Conservation (phyloP, 2,888 invertebrate genomes). For the Netelia melanura region DNA sequence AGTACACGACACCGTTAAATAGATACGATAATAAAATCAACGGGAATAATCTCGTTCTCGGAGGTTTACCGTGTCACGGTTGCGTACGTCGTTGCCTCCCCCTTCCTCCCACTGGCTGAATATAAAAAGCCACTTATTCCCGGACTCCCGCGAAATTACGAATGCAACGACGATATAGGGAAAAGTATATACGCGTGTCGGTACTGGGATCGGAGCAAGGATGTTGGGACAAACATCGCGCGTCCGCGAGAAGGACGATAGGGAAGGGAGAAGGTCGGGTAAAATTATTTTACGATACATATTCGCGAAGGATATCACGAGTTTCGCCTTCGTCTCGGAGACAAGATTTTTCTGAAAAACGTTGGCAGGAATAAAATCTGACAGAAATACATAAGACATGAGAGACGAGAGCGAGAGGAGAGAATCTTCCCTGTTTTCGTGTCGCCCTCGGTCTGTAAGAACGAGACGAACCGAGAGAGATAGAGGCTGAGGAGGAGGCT, state of each 20-base stretch:
- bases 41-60: conserved; percentile 2
- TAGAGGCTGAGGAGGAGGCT: background rate
- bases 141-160: background rate
- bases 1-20: background rate
- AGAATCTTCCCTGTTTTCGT: conserved; percentile 1
- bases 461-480: conserved; percentile 7
- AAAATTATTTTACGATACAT: conserved; percentile 66
- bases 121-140: conserved; percentile 32
- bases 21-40: conserved; percentile 33
- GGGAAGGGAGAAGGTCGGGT: conserved; percentile 10
- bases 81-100: background rate
- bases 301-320: conserved; percentile 16
- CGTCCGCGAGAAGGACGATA: background rate
- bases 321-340: conserved; percentile 33
- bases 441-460: background rate
- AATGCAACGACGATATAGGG: conserved; percentile 23
- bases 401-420: conserved; percentile 53
- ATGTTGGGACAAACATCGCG: conserved; percentile 50
- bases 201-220: background rate
- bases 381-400: conserved; percentile 72
- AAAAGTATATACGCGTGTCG: conserved; percentile 36
- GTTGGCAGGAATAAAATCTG: conserved; percentile 71
- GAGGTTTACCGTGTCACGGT: no score
- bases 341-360: conserved; percentile 66
- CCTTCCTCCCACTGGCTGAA: background rate